A percentile compares a stretch with the other conserved stretches of the same genome.
Conservation (phyloP, 2,113 vertebrate genomes). For the Vicugna pacos region DNA sequence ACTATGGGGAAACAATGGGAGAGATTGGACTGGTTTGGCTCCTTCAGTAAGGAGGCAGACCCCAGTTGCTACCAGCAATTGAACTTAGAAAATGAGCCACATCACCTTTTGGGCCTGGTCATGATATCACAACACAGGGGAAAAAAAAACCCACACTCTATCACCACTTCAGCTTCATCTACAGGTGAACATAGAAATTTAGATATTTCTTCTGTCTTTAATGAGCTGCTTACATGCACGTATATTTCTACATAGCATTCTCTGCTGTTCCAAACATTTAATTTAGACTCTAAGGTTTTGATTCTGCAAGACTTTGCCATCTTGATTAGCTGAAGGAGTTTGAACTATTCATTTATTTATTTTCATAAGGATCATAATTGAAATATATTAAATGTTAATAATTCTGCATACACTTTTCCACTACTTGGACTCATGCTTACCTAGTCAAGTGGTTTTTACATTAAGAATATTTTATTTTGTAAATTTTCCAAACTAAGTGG, state of each 20-base stretch:
- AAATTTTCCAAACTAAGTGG: neutral
- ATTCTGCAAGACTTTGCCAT: neutral
- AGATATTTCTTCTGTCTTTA: neutral
- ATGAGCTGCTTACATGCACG: neutral
- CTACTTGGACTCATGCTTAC: neutral
- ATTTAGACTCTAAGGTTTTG: neutral
- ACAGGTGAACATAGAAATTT: neutral
- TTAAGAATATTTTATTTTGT: neutral
- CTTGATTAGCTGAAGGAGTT: neutral
- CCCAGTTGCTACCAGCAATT: neutral
- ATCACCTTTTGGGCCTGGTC: neutral
- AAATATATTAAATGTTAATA: neutral
- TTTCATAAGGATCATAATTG: neutral
- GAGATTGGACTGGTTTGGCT: neutral
- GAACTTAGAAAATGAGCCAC: neutral
- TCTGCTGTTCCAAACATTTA: neutral
- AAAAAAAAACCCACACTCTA: neutral
- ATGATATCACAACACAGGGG: neutral
- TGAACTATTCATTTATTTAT: neutral
- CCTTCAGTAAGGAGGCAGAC: neutral
- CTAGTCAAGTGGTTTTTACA: neutral
- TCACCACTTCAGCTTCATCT: neutral
- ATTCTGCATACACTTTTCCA: neutral
- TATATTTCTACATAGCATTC: neutral
- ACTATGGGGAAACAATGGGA: neutral